phyloP scores from a whole-genome alignment of 2,888 invertebrate species.

The Sipha maydis region DNA sequence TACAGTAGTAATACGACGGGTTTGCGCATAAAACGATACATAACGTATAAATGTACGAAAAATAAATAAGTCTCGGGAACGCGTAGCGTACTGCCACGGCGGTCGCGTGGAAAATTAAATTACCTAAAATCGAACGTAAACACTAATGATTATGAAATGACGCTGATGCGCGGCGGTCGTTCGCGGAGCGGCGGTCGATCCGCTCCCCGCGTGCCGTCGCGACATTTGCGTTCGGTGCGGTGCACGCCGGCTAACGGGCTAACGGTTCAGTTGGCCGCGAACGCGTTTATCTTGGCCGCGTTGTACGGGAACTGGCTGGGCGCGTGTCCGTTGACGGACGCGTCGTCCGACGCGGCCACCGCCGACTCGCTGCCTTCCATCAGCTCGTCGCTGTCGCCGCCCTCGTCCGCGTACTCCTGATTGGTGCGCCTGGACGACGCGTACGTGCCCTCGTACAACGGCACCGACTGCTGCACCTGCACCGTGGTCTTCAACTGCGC shows the following conservation, averaged over 20 bases:
- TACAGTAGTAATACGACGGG: too few species aligned
- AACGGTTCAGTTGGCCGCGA: slow-evolving; percentile 32
- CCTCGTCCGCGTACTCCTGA: slow-evolving; percentile 56
- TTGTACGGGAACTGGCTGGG: slow-evolving; percentile 58
- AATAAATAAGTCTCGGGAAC: too few species aligned
- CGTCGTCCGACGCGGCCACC: neutral
- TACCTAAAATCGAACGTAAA: too few species aligned
- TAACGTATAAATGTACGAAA: too few species aligned
- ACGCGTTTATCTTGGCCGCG: slow-evolving; percentile 49
- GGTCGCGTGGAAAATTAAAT: too few species aligned
- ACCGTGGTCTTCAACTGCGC: slow-evolving; percentile 68
- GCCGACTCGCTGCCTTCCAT: slow-evolving; percentile 53
- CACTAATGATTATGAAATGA: too few species aligned
- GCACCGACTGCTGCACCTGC: slow-evolving; percentile 66
- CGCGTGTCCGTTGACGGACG: slow-evolving; percentile 47
- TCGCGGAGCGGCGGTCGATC: too few species aligned
- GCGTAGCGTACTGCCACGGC: too few species aligned
- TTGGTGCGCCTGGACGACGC: slow-evolving; percentile 67
- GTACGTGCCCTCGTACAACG: slow-evolving; percentile 67
- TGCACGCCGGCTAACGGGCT: neutral
- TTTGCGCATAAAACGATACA: too few species aligned
- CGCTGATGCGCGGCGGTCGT: too few species aligned
- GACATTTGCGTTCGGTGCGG: too few species aligned
- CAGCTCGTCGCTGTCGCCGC: slow-evolving; percentile 53
- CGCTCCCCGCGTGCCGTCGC: too few species aligned